Evolutionary conservation across 2,888 invertebrate genomes (phyloP).

Genomic region (Spialia ferax): DNA sequence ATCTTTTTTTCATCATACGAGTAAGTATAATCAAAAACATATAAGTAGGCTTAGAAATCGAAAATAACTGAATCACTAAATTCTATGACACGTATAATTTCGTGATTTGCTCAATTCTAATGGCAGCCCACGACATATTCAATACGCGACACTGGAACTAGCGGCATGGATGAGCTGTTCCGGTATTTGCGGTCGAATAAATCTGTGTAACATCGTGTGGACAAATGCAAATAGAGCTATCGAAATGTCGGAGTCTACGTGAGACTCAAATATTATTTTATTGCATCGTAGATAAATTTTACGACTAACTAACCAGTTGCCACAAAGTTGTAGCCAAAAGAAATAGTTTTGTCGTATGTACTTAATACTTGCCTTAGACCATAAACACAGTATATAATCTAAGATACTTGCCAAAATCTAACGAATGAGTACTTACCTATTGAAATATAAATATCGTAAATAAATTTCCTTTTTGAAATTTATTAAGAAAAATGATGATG

Average conservation of each 20-base stretch:
- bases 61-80: neutral
- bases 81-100: neutral
- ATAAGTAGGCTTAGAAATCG: neutral
- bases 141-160: conserved; percentile 20
- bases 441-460: no score
- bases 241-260: neutral
- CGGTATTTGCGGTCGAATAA: conserved; percentile 36
- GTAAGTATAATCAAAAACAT: no score
- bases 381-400: no score
- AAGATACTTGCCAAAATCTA: no score
- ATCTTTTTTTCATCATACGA: no score
- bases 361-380: no score
- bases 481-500: no score
- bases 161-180: conserved; percentile 30
- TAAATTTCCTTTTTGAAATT: no score
- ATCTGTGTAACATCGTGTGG: conserved; percentile 32
- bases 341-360: neutral
- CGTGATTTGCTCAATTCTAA: neutral
- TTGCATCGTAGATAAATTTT: neutral
- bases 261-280: conserved; percentile 5
- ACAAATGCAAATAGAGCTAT: conserved; percentile 16
- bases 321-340: neutral
- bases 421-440: no score
- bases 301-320: neutral
- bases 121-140: neutral